Evolutionary conservation across 2,888 invertebrate genomes (phyloP), one percentile per base, ranked within the genome.

Genomic region (Cephus pygmeus): DNA sequence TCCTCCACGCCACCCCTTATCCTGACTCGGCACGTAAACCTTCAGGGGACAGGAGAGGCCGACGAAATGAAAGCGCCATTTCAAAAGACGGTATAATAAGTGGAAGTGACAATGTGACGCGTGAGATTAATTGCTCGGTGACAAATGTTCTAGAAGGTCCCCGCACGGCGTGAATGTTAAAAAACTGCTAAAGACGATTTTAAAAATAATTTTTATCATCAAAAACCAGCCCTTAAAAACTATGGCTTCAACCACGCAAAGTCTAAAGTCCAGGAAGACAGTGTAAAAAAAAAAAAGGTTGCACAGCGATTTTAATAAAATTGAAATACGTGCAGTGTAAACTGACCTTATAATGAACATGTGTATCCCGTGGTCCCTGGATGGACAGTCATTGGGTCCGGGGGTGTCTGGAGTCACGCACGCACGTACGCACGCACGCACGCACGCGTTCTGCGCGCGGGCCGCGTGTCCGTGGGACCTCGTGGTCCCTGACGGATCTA

Each of bases 331-430:
- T 34, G 31, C 71, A 23, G 71, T 11, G 71, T 12, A 31, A 71
- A 88, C 90, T 87, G 83, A 90, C 90, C 90, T 90, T 90, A 90
- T 90, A 90, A 90, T 86, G 90, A 90, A 90, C 90, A 90, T 90
- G 90, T 90, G 90, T 90, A 89, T 90, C 90, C 90, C 87, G 90
- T 90, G 88, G 88, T 90, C 90, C 90, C 90, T 90, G 88, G 90
- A 89, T 90, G 87, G 90, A 89, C 90, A 90, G 87, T 90, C 90
- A 90, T 90, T 90, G 90, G 90, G 88, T 90, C 89, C 88, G 33
- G 23, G 71, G 71, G 15, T 31, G 71, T 31, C 71, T 71, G 71
- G 33, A 71, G 71, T 79, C 79, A 82, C 81, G 81, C 80, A 84
- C 82, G 84, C 83, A 85, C 83, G 82, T 82, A 85, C 83, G 75